These are phyloP conservation scores for Agrotis clavis DNA, from an alignment of 2,888 invertebrate species.

Conservation along the genomic window DNA sequence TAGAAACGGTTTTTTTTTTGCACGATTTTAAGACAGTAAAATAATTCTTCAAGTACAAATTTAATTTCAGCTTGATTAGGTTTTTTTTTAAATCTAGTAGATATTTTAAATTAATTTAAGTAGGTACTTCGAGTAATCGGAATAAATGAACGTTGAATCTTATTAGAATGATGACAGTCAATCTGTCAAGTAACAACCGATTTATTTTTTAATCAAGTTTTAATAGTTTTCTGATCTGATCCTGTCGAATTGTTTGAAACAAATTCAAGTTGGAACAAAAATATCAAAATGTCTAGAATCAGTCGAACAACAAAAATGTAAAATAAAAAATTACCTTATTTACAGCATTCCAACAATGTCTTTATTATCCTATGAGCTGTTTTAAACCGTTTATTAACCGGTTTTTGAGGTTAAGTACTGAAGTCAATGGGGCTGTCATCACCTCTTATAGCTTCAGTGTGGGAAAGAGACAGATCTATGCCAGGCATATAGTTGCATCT, in stretches of 20 bases:
- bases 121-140: too few relatives aligned
- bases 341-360: constrained; percentile 17
- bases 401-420: not conserved
- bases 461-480: not conserved
- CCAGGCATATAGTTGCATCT: not conserved
- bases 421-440: not conserved
- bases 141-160: too few relatives aligned
- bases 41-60: too few relatives aligned
- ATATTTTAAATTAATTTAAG: too few relatives aligned
- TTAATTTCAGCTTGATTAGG: too few relatives aligned
- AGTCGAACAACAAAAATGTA: constrained; percentile 9
- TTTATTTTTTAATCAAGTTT: too few relatives aligned
- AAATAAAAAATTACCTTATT: not conserved
- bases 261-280: not conserved
- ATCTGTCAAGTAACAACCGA: not conserved
- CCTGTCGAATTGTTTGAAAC: too few relatives aligned
- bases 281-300: not conserved
- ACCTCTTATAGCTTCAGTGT: not conserved
- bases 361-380: constrained; percentile 5
- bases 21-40: too few relatives aligned
- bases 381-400: not conserved
- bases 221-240: not conserved
- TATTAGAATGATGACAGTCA: not conserved
- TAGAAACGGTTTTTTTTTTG: too few relatives aligned
- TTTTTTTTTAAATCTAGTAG: too few relatives aligned